Evolutionary conservation across 2,888 invertebrate species (phyloP), one percentile per base, ranked within the genome.

Genomic region (Apodemia zela): DNA sequence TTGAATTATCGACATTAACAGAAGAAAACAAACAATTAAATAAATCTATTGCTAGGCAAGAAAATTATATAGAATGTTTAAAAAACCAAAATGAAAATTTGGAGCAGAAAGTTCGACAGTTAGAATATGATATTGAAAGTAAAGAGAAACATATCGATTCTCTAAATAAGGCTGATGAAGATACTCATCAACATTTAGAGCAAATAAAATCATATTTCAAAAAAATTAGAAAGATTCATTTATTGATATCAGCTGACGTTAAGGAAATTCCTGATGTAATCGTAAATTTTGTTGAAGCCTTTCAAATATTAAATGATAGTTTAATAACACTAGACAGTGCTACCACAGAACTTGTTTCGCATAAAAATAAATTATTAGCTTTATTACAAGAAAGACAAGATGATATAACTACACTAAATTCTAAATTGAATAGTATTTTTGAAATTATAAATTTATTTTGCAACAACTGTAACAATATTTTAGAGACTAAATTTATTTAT

Each of bases 241-340:
- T 63, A 3, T 72, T 75, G 64, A 68, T 85, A 64, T 75, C 80
- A 18, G 77, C 76, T 33, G 76, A 80, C 60, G 72, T 75, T 58
- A 71, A 71, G 66, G 77, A 79, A 68, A 69, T 81, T 38, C 81
- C 81, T 21, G 71, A 76, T 59, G 64, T 76, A 35, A 71, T 79
- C 45, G 78, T 80, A 17, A 76, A 76, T 70, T 74, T 80, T 68
- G 73, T 75, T 18, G 70, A 71, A 47, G 69, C 78, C 49, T 78
- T 82, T 60, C 75, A 71, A 18, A 64, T 67, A 7, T 66, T 87
- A 59, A 71, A 71, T 68, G 72, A 74, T 45, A 77, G 71, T 59
- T 71, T 87, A 54, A 69, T 69, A 66, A 65, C 58, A n/a, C 75
- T 87, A 68, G 79, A 85, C 69, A 66, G 57, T 15, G 71, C 74